Percentiles rank a stretch among this genome's conserved stretches.
Evolutionary conservation across 2,888 invertebrate genomes (phyloP).

Genomic region (Formica aserva): DNA sequence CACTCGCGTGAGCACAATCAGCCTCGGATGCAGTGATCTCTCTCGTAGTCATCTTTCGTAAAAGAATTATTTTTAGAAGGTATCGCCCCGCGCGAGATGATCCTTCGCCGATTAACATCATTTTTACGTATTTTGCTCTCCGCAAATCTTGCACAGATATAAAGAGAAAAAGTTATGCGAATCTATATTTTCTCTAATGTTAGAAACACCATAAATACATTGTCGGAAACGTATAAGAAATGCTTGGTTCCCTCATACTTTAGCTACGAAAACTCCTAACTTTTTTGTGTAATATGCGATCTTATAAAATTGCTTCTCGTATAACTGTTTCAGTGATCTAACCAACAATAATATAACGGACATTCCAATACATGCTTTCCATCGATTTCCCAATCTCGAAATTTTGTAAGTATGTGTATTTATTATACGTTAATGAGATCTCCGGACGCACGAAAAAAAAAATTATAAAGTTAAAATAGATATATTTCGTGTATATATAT

Average conservation of each 20-base stretch:
- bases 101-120: not conserved
- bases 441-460: not conserved
- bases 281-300: too few species aligned
- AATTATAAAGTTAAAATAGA: not conserved
- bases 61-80: conserved; percentile 35
- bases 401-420: conserved; percentile 92
- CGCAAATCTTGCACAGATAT: not conserved
- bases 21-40: conserved; percentile 10
- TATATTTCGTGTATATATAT: not conserved
- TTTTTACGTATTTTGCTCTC: not conserved
- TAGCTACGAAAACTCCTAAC: not conserved
- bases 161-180: not conserved
- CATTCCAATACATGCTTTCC: conserved; percentile 90
- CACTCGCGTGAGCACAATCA: not conserved
- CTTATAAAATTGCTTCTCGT: not conserved
- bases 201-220: not conserved
- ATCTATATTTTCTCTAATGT: not conserved
- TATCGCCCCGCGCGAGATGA: conserved; percentile 12
- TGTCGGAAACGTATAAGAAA: not conserved
- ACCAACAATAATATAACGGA: conserved; percentile 93
- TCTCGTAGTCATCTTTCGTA: conserved; percentile 19
- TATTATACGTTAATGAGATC: not conserved
- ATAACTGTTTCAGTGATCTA: conserved; percentile 90
- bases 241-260: not conserved
- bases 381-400: conserved; percentile 89